Evolutionary conservation across 2,797 vertebrate species (phyloP).

Genomic region (Siniperca obscura): DNA sequence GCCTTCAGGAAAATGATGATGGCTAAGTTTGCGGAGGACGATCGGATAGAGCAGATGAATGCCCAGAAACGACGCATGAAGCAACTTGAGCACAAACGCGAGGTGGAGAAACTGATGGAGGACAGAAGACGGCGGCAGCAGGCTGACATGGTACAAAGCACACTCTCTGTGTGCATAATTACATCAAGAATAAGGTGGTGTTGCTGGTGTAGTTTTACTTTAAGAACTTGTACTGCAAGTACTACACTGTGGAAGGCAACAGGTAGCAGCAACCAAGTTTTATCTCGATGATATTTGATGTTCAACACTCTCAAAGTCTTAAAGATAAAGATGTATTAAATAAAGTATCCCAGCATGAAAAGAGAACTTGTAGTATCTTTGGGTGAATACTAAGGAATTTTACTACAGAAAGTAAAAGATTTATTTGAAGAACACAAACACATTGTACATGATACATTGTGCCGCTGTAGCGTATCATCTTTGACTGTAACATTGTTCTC

Average conservation of each 20-base stretch:
- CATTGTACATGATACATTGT: background rate
- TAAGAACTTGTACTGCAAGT: background rate
- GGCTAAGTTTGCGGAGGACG: conserved; percentile 92
- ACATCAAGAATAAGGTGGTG: conserved; percentile 1
- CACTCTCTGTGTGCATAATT: background rate
- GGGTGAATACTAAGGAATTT: background rate
- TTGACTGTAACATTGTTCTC: conserved; percentile 18
- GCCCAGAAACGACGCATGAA: conserved; percentile 91
- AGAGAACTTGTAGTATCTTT: background rate
- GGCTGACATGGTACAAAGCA: conserved; percentile 86
- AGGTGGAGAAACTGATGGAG: conserved; percentile 90
- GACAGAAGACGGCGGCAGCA: conserved; percentile 84
- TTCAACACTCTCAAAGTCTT: background rate
- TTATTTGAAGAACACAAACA: background rate
- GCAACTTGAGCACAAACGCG: conserved; percentile 90
- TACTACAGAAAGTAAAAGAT: background rate
- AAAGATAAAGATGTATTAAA: background rate
- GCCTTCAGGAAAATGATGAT: conserved; percentile 86
- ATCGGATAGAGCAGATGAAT: conserved; percentile 93
- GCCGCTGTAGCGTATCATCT: background rate
- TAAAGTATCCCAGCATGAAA: background rate
- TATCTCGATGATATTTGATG: background rate
- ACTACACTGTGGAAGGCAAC: background rate
- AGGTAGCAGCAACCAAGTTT: background rate
- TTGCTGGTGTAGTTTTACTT: background rate